A percentile compares a stretch with the other conserved stretches of the same genome.
Evolutionary conservation across 2,113 vertebrate genomes (phyloP).

Genomic region (Cettia cetti): DNA sequence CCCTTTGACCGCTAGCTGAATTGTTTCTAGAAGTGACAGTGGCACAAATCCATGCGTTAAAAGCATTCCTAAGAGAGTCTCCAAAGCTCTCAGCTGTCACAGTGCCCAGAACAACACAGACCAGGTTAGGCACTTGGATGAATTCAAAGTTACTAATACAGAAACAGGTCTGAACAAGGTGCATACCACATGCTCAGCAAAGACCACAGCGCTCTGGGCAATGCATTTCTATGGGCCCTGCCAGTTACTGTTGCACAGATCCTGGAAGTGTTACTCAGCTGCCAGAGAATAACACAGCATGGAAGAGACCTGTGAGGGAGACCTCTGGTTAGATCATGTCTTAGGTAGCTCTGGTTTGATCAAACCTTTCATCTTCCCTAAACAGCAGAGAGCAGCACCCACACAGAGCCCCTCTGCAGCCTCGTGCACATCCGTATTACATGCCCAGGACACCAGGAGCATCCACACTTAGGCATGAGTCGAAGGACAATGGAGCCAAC

Average conservation of each 20-base stretch:
- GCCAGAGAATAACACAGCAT: neutral
- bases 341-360: neutral
- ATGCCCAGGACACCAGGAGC: neutral
- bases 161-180: conserved; percentile 22
- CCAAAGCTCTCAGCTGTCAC: neutral
- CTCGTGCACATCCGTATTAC: neutral
- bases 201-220: neutral
- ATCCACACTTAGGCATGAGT: neutral
- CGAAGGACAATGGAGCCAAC: accelerated
- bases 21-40: neutral
- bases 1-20: neutral
- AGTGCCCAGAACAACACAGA: neutral
- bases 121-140: conserved; percentile 54
- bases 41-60: neutral
- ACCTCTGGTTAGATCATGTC: neutral
- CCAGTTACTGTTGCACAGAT: neutral
- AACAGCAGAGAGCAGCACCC: neutral
- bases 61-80: conserved; percentile 16
- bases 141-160: conserved; percentile 42
- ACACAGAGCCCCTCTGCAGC: neutral
- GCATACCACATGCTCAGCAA: neutral
- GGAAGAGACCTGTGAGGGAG: neutral
- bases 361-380: neutral
- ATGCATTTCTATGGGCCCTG: neutral
- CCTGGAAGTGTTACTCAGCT: neutral